These are phyloP conservation scores for Polydrusus tereticollis DNA, from an alignment of 2,888 invertebrate species.

Conservation along the genomic window DNA sequence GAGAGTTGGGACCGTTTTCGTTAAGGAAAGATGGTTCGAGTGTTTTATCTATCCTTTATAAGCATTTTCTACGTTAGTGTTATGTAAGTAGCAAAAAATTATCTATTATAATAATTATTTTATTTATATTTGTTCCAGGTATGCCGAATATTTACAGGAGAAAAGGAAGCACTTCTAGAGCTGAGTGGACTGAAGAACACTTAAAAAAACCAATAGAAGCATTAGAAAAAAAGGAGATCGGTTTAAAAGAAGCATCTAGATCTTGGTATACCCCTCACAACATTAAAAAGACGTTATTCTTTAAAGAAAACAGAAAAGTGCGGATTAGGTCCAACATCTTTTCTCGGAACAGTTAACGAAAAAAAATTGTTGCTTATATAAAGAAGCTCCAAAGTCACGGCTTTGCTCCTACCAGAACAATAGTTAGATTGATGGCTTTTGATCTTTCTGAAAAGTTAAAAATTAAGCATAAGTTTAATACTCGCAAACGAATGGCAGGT, in stretches of 20 bases:
- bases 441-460: constrained; percentile 37
- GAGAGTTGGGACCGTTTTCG: no score
- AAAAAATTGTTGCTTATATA: constrained; percentile 23
- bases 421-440: constrained; percentile 42
- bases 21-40: no score
- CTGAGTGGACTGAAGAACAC: constrained; percentile 17
- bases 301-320: not conserved
- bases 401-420: constrained; percentile 42
- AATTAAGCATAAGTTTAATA: constrained; percentile 43
- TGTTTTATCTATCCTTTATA: no score
- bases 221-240: not conserved
- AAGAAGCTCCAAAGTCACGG: constrained; percentile 45
- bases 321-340: constrained; percentile 27
- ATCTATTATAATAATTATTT: no score
- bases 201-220: constrained; percentile 19
- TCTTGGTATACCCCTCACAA: not conserved
- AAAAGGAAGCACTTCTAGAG: constrained; percentile 11
- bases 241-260: not conserved
- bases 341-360: constrained; percentile 25
- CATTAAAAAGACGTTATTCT: not conserved
- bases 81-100: no score
- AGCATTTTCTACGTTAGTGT: no score
- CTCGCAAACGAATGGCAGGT: constrained; percentile 32
- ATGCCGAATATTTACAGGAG: constrained; percentile 26
- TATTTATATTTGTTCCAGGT: not conserved